Conservation (phyloP, 2,113 vertebrate species). For the Cochlearius cochlearius region DNA sequence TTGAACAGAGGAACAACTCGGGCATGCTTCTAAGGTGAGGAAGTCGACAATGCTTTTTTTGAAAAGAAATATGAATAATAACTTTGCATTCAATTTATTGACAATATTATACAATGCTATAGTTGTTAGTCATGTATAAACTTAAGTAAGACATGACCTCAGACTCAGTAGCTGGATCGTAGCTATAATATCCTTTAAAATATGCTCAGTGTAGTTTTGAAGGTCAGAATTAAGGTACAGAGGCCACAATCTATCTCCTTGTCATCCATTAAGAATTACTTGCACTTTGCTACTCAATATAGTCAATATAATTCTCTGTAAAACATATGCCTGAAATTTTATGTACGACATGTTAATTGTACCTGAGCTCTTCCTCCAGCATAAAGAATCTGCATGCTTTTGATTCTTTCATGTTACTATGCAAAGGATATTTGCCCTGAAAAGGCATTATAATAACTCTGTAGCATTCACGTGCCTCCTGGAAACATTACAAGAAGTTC, state of each 20-base stretch:
- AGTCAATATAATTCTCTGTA: neutral
- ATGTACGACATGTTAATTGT: neutral
- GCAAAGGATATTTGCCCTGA: neutral
- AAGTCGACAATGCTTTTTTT: neutral
- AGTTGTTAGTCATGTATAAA: neutral
- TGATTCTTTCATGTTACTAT: conserved; percentile 24
- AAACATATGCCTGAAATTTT: neutral
- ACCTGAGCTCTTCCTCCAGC: neutral
- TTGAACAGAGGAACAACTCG: neutral
- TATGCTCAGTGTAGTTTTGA: neutral
- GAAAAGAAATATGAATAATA: neutral
- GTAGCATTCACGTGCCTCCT: neutral
- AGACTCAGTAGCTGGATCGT: neutral
- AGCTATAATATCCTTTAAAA: neutral
- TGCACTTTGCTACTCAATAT: neutral
- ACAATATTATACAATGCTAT: neutral
- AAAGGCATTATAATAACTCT: neutral
- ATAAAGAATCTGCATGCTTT: neutral
- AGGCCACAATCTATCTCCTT: neutral
- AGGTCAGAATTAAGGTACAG: neutral
- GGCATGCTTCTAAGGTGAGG: neutral
- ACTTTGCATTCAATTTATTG: neutral
- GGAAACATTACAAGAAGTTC: conserved; percentile 18
- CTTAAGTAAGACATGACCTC: neutral
- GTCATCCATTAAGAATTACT: neutral